Evolutionary conservation across 2,888 invertebrate species (phyloP).

Genomic region (Saturnia japonica): DNA sequence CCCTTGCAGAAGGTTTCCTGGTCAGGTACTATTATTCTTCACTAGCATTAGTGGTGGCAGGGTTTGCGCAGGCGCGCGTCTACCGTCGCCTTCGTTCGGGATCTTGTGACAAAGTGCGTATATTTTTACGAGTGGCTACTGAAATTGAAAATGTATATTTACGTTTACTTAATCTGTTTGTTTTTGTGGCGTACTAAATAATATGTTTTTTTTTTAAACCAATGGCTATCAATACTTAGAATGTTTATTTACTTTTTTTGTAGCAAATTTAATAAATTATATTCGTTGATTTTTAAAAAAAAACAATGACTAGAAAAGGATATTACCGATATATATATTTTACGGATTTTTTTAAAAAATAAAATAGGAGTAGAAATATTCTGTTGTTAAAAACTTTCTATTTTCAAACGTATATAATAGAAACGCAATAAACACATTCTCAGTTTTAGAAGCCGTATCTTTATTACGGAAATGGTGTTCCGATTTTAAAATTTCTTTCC

Average conservation of each 20-base stretch:
- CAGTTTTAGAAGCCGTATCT: background rate
- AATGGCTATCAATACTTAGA: too few relatives aligned
- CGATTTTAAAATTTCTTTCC: conserved; percentile 36
- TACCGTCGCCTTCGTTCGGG: conserved; percentile 31
- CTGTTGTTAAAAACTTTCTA: background rate
- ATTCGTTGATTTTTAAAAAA: too few relatives aligned
- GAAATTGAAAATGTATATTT: background rate
- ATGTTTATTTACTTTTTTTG: too few relatives aligned
- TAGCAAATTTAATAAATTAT: too few relatives aligned
- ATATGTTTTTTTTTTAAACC: too few relatives aligned
- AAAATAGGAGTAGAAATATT: background rate
- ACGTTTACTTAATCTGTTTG: background rate
- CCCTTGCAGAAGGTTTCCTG: conserved; percentile 62
- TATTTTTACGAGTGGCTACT: background rate
- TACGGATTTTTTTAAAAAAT: too few relatives aligned
- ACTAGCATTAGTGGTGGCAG: conserved; percentile 61
- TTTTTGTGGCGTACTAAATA: background rate
- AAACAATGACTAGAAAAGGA: too few relatives aligned
- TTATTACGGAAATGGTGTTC: conserved; percentile 35
- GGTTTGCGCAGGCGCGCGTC: conserved; percentile 53
- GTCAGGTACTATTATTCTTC: conserved; percentile 51
- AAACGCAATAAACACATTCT: background rate
- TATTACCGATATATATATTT: too few relatives aligned
- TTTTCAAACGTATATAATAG: background rate
- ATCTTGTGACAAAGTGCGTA: conserved; percentile 31